phyloP scores from a whole-genome alignment of 2,797 vertebrate genomes.

The Loriculus beryllinus region DNA sequence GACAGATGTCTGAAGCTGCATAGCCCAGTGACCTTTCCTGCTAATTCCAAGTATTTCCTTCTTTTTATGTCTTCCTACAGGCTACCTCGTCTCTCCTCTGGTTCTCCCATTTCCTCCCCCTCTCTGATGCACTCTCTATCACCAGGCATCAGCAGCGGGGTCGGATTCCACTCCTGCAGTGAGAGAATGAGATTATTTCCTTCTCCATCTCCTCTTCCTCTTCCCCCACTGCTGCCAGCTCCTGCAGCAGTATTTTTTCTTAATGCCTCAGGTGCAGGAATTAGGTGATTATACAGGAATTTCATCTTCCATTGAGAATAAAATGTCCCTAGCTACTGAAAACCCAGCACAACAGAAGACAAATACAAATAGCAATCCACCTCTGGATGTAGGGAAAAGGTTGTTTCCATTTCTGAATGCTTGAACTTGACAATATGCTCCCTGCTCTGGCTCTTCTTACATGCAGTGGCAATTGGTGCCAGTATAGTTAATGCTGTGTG shows the following conservation, averaged over 20 bases:
- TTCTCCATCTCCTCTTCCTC: slow-evolving; percentile 54
- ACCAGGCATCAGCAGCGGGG: not conserved
- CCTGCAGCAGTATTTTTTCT: not conserved
- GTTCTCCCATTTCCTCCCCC: slow-evolving; percentile 40
- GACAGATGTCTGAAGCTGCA: slow-evolving; percentile 6
- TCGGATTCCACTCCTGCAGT: slow-evolving; percentile 4
- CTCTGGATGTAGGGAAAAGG: not conserved
- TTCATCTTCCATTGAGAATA: not conserved
- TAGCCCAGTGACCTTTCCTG: not conserved
- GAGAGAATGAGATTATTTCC: slow-evolving; percentile 64
- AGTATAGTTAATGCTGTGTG: not conserved
- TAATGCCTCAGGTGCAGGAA: slow-evolving; percentile 39
- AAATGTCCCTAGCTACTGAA: not conserved
- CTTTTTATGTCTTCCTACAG: slow-evolving; percentile 15
- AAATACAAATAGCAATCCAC: not conserved
- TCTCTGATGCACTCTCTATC: not conserved
- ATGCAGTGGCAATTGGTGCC: rapidly evolving
- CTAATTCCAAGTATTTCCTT: slow-evolving; percentile 51
- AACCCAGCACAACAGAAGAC: not conserved
- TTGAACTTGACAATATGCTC: not conserved
- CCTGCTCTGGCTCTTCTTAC: not conserved
- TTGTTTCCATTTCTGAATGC: not conserved
- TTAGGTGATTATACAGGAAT: not conserved
- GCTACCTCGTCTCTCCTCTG: slow-evolving; percentile 11
- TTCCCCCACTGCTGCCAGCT: slow-evolving; percentile 44